Conservation (phyloP, 35 echinoderm and acorn worm genomes). For the Hemicentrotus pulcherrimus region DNA sequence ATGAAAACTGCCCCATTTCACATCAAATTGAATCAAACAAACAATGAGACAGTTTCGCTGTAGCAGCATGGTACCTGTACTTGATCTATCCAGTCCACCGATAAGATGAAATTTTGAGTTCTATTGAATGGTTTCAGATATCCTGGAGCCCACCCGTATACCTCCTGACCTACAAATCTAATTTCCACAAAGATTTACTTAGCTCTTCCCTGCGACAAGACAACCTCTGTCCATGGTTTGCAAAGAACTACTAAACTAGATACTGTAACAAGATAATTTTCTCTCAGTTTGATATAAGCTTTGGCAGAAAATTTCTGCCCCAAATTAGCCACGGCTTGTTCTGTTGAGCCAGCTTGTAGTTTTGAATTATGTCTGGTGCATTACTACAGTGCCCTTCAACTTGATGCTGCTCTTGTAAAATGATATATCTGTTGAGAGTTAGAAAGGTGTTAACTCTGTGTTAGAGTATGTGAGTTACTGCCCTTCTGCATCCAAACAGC, state of each 20-base stretch:
- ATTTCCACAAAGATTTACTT: constrained; percentile 19
- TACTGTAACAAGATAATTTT: constrained; percentile 20
- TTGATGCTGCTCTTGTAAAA: not conserved
- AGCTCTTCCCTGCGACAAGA: not conserved
- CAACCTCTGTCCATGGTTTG: not conserved
- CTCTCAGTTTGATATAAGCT: not conserved
- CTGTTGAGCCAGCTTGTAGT: not conserved
- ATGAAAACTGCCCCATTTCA: not conserved
- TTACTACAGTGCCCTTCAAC: not conserved
- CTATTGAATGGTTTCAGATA: not conserved
- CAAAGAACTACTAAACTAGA: not conserved
- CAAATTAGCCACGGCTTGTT: not conserved
- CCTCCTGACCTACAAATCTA: not conserved
- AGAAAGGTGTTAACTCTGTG: no score
- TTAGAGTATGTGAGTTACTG: no score
- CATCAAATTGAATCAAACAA: not conserved
- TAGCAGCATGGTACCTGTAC: not conserved
- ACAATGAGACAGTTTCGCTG: not conserved
- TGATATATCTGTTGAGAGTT: no score
- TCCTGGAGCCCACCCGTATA: not conserved
- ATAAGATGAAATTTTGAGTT: not conserved
- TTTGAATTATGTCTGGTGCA: not conserved
- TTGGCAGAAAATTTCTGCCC: not conserved
- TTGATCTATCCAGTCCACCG: not conserved
- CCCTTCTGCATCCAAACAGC: no score